Conservation (phyloP, 92 coral and sea anemone genomes). For the Porites evermanni region DNA sequence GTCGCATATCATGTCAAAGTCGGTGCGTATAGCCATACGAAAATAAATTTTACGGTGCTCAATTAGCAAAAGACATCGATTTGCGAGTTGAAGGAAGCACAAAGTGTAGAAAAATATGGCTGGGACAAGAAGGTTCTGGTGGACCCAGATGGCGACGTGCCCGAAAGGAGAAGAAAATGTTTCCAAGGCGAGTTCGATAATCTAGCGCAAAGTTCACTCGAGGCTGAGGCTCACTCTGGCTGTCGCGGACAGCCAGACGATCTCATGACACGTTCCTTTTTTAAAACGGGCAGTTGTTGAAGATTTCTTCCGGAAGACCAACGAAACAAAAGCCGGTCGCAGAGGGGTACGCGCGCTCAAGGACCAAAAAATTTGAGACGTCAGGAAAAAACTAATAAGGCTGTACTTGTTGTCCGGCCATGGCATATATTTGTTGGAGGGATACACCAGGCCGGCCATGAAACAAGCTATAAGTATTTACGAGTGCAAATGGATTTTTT, state of each 20-base stretch:
- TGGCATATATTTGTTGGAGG: no score
- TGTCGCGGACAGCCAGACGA: constrained; percentile 19
- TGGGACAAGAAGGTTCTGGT: constrained; percentile 9
- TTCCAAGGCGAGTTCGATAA: constrained; percentile 23
- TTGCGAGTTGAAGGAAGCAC: not conserved
- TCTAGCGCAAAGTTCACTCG: constrained; percentile 15
- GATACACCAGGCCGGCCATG: no score
- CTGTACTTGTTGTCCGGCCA: no score
- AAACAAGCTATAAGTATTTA: no score
- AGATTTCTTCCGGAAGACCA: constrained; percentile 29
- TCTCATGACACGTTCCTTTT: constrained; percentile 31
- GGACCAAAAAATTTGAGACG: constrained; percentile 50
- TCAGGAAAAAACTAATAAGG: no score
- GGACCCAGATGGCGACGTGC: constrained; percentile 23
- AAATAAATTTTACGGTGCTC: constrained; percentile 12
- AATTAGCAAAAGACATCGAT: not conserved
- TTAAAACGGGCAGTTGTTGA: constrained; percentile 44
- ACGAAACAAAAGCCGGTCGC: constrained; percentile 37
- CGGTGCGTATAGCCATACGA: not conserved
- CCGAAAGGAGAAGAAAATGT: constrained; percentile 9
- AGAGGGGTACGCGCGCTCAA: constrained; percentile 61
- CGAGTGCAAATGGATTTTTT: no score
- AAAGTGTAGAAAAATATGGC: constrained; percentile 23
- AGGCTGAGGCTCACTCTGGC: constrained; percentile 14
- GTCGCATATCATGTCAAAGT: not conserved